phyloP scores from a whole-genome alignment of 2,888 invertebrate genomes.

The Mesochorus sp. region DNA sequence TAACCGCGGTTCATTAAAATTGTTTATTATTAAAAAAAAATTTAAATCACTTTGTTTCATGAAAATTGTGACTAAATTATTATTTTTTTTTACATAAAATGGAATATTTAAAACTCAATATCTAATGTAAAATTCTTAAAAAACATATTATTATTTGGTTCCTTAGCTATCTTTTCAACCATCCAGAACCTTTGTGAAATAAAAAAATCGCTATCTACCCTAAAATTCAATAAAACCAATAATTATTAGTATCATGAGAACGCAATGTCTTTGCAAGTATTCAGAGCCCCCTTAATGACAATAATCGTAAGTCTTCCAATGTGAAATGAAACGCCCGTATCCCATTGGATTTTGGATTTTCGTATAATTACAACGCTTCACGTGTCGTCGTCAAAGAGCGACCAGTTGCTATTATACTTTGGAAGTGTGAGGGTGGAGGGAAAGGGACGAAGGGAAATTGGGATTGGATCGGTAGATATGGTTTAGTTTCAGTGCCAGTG shows the following conservation, averaged over 20 bases:
- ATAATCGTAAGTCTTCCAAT: neutral
- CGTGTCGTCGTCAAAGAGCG: constrained; percentile 1
- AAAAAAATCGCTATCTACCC: no score
- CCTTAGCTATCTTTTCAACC: no score
- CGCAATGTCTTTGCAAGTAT: no score
- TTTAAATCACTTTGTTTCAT: neutral
- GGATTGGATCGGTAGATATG: neutral
- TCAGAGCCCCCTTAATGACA: constrained; percentile 14
- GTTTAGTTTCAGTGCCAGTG: constrained; percentile 67
- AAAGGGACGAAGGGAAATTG: neutral
- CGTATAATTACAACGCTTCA: constrained; percentile 9
- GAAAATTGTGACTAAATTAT: no score
- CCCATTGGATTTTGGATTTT: neutral
- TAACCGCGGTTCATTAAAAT: neutral
- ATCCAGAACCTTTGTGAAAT: no score
- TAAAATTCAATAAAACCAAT: no score
- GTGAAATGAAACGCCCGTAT: neutral
- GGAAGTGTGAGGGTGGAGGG: neutral
- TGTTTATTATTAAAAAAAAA: neutral
- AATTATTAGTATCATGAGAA: neutral
- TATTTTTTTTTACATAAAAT: no score
- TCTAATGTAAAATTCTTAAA: no score
- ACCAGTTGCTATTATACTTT: constrained; percentile 31
- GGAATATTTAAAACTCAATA: no score
- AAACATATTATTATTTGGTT: no score